Conservation (phyloP, 2,797 vertebrate genomes). For the Spinibarbus caldwelli region DNA sequence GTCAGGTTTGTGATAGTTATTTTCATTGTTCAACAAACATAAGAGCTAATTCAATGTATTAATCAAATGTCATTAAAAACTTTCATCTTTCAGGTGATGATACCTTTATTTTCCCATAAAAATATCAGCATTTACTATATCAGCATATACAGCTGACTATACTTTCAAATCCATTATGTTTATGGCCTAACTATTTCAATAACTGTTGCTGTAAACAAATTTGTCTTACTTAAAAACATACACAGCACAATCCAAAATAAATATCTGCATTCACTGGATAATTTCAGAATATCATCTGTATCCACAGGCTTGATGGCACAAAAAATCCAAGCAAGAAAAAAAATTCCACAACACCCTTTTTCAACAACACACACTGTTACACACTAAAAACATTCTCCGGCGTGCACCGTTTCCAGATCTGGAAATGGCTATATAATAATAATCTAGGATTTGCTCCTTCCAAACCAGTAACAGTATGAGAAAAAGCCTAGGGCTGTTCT, state of each 20-base stretch:
- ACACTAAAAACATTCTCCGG: not conserved
- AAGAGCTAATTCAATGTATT: not conserved
- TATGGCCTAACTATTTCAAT: not conserved
- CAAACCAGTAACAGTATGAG: not conserved
- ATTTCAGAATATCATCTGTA: not conserved
- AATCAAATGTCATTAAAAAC: not conserved
- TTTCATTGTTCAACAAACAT: not conserved
- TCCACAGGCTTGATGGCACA: not conserved
- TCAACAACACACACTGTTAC: not conserved
- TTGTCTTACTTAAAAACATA: not conserved
- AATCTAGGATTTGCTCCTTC: not conserved
- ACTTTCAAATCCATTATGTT: not conserved
- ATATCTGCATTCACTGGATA: not conserved
- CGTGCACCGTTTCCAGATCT: no score
- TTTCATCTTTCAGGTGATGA: not conserved
- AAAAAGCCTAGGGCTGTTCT: constrained; percentile 15
- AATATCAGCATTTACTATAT: not conserved
- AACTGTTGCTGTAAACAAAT: not conserved
- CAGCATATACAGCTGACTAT: not conserved
- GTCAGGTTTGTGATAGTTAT: not conserved
- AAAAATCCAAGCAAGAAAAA: not conserved
- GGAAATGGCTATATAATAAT: constrained; percentile 27
- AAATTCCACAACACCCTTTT: not conserved
- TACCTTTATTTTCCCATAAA: not conserved
- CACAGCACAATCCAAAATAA: not conserved